Evolutionary conservation across 2,797 vertebrate species (phyloP).

Genomic region (Carcharodon carcharias): DNA sequence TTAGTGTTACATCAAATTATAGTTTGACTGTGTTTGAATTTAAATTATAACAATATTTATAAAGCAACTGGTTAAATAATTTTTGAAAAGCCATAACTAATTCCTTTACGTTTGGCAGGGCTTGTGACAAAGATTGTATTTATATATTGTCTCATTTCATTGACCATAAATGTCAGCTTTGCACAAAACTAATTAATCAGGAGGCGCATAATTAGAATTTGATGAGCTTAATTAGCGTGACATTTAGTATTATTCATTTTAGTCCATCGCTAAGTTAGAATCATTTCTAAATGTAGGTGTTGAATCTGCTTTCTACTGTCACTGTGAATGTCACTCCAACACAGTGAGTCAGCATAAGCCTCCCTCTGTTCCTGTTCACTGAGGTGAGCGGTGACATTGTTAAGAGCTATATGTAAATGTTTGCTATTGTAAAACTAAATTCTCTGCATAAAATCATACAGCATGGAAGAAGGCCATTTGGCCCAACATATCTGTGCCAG

Average conservation of each 20-base stretch:
- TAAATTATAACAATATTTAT: constrained; percentile 8
- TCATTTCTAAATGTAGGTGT: constrained; percentile 28
- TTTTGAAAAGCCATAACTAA: background rate
- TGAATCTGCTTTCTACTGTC: constrained; percentile 27
- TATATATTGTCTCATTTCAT: constrained; percentile 61
- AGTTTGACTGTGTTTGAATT: background rate
- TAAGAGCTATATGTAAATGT: constrained; percentile 20
- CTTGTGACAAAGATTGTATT: constrained; percentile 28
- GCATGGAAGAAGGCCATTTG: background rate
- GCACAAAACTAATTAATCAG: constrained; percentile 90
- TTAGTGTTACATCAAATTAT: background rate
- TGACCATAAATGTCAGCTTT: constrained; percentile 88
- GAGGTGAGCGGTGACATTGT: constrained; percentile 25
- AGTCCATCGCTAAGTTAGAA: constrained; percentile 46
- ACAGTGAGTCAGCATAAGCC: constrained; percentile 22
- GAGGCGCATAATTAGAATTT: constrained; percentile 83
- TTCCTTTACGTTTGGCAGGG: constrained; percentile 1
- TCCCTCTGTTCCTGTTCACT: background rate
- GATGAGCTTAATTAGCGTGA: constrained; percentile 76
- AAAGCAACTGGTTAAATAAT: constrained; percentile 21
- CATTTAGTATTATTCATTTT: constrained; percentile 77
- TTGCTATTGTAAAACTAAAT: constrained; percentile 14
- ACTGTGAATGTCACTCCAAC: constrained; percentile 32
- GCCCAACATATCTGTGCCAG: background rate
- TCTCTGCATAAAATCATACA: background rate